Evolutionary conservation across 2,888 invertebrate species (phyloP), one percentile per base, ranked within the genome.

Genomic region (Shargacucullia verbasci): DNA sequence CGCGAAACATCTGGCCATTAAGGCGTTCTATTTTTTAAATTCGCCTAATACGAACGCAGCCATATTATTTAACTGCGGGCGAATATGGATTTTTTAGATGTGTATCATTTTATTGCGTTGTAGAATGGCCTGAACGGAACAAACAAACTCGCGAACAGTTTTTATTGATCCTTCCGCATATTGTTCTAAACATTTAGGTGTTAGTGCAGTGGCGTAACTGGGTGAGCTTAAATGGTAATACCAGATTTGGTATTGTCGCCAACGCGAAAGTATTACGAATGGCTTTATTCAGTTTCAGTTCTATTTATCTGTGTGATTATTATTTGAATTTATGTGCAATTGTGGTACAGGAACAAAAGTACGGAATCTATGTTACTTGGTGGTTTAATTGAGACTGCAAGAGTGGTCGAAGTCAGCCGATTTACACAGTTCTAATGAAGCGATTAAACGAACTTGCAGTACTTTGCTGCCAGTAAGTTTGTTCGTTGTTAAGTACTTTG

Each of bases 151-250:
- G 4, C 7, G 9, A 47, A 31, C n/a, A 12, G 39, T 45, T 56
- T 55, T 59, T 71, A 48, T 62, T 41, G 48, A 49, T 44, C 15
- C 41, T 50, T 59, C 37, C 58, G 43, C 47, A 62, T 52, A 54
- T 50, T 50, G 43, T 40, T 15, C 10, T 46, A 75, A 66, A 66
- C 62, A 56, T 76, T 59, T 61, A 68, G 64, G 64, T 76, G 76
- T 63, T 63, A 37, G 35, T 46, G 12, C 15, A 38, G 33, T 73
- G 61, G 56, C 55, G 76, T 49, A 76, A 73, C 37, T 38, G 37
- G 29, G 29, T 43, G 7, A 38, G 48, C 69, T 48, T 56, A 50
- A 76, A 76, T 61, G 59, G 59, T 53, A 61, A 70, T 57, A 68
- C 73, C 29, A 64, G 55, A 46, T 61, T 73, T 47, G 11, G 47